Conservation (phyloP, 2,113 vertebrate species). For the Sprattus sprattus region DNA sequence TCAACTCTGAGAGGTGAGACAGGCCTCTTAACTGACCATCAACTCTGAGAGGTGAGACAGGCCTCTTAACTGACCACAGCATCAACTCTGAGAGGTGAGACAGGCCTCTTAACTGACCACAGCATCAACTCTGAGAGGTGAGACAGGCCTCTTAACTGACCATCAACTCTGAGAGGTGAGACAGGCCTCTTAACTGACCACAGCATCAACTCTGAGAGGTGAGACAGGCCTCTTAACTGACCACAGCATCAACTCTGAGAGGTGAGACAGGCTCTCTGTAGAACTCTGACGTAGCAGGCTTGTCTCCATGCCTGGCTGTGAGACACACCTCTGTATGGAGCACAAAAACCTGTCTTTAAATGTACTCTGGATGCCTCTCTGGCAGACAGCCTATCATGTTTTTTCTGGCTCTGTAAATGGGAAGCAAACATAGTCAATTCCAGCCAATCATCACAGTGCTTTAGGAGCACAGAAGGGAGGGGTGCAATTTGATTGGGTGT, state of each 20-base stretch:
- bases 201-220: conserved; percentile 88
- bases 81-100: conserved; percentile 84
- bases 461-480: too few species aligned
- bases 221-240: conserved; percentile 70
- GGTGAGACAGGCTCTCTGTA: conserved; percentile 62
- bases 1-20: conserved; percentile 83
- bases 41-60: conserved; percentile 80
- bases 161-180: conserved; percentile 87
- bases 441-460: too few species aligned
- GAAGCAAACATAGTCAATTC: too few species aligned
- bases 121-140: conserved; percentile 88
- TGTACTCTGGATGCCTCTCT: too few species aligned
- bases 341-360: too few species aligned
- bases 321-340: neutral
- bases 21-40: conserved; percentile 82
- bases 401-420: too few species aligned
- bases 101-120: conserved; percentile 77
- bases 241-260: conserved; percentile 86
- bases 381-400: too few species aligned
- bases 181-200: conserved; percentile 76
- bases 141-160: conserved; percentile 71
- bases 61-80: conserved; percentile 82
- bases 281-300: neutral
- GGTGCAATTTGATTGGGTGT: too few species aligned
- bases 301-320: neutral